Evolutionary conservation across 2,113 vertebrate genomes (phyloP).

Genomic region (Tor tambroides): DNA sequence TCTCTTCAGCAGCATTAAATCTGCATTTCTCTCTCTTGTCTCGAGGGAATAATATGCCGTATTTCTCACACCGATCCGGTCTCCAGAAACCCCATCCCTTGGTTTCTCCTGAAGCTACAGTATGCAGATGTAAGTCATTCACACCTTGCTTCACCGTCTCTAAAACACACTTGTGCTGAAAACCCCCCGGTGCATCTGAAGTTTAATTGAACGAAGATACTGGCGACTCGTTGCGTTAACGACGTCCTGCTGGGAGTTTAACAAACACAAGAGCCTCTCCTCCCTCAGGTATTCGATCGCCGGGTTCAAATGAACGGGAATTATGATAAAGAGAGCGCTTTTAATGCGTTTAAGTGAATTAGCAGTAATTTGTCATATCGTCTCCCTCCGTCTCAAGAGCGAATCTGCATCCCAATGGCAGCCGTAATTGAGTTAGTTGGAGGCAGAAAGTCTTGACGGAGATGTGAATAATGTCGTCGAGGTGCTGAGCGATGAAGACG

Average conservation of each 20-base stretch:
- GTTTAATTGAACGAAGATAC: constrained; percentile 45
- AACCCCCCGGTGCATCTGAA: constrained; percentile 19
- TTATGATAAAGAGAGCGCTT: constrained; percentile 36
- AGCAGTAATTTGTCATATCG: constrained; percentile 46
- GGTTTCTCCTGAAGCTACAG: neutral
- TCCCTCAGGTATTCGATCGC: constrained; percentile 40
- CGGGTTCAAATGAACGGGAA: constrained; percentile 38
- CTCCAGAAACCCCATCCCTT: neutral
- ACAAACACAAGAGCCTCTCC: constrained; percentile 33
- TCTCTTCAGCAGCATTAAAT: neutral
- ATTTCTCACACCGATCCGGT: neutral
- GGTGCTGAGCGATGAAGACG: neutral
- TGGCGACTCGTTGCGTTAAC: constrained; percentile 28
- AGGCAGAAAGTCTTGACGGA: constrained; percentile 31
- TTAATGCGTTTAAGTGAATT: constrained; percentile 53
- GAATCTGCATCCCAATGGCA: constrained; percentile 50
- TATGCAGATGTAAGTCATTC: constrained; percentile 37
- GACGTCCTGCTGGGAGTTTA: constrained; percentile 41
- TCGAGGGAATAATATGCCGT: neutral
- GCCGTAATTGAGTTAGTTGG: constrained; percentile 44
- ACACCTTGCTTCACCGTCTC: constrained; percentile 15
- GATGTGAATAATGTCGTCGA: constrained; percentile 15
- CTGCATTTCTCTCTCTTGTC: neutral
- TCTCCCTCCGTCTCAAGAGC: neutral
- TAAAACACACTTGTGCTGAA: constrained; percentile 20